Conservation (phyloP, 2,797 vertebrate species). For the Pyrocephalus nanus region DNA sequence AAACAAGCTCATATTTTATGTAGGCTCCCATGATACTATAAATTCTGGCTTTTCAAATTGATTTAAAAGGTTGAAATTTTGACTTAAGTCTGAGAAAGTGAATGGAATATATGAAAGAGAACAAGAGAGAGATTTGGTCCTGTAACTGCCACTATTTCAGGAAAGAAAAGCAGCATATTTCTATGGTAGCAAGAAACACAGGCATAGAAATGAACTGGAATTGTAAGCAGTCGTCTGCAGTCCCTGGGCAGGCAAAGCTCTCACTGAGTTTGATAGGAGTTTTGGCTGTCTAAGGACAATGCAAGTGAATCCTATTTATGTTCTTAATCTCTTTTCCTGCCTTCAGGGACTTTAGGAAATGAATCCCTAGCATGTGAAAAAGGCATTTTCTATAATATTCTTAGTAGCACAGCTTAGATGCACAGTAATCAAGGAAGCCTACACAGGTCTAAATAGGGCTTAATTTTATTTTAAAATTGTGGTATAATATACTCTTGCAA, state of each 20-base stretch:
- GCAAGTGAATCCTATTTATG: constrained; percentile 38
- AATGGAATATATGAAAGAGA: background rate
- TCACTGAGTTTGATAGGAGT: constrained; percentile 1
- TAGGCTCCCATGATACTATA: background rate
- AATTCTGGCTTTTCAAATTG: constrained; percentile 6
- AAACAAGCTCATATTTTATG: background rate
- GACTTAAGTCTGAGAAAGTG: background rate
- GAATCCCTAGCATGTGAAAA: constrained; percentile 4
- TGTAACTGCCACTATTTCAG: background rate
- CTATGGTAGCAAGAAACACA: background rate
- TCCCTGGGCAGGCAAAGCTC: background rate
- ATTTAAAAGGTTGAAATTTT: constrained; percentile 7
- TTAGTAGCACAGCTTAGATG: background rate
- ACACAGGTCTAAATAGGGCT: background rate
- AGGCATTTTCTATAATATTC: constrained; percentile 28
- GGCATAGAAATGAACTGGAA: background rate
- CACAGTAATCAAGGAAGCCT: constrained; percentile 16
- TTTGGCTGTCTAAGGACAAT: constrained; percentile 19
- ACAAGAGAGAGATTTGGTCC: background rate
- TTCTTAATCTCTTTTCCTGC: constrained; percentile 45
- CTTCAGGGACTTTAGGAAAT: constrained; percentile 40
- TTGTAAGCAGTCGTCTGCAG: constrained; percentile 13
- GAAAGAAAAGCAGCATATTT: background rate
- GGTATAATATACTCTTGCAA: background rate
- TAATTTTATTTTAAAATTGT: background rate